Conservation (phyloP, 2,888 invertebrate genomes). For the Germaria angustata region DNA sequence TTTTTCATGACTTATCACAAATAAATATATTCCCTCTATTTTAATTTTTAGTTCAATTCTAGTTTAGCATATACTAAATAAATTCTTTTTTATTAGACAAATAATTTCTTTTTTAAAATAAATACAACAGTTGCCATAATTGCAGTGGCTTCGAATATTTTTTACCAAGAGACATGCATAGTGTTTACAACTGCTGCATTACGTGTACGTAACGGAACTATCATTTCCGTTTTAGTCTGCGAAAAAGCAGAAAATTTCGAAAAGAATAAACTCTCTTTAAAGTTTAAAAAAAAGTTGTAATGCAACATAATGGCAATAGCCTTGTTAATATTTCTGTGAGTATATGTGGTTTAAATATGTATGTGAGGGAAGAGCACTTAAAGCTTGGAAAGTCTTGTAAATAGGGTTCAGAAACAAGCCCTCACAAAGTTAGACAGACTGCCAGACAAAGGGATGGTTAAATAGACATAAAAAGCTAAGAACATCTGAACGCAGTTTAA, state of each 20-base stretch:
- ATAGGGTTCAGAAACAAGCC: neutral
- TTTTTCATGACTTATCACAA: too few species aligned
- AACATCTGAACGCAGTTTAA: neutral
- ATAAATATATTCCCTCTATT: too few species aligned
- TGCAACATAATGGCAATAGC: neutral
- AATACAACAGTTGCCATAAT: constrained; percentile 18
- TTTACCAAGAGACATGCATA: constrained; percentile 43
- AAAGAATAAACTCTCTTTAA: constrained; percentile 17
- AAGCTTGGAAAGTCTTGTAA: constrained; percentile 9
- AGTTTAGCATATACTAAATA: constrained; percentile 3
- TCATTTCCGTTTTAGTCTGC: constrained; percentile 78
- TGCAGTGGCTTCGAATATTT: neutral
- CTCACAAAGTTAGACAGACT: constrained; percentile 3
- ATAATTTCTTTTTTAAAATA: constrained; percentile 30
- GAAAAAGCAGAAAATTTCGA: constrained; percentile 43
- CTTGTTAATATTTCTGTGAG: neutral
- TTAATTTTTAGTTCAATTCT: neutral
- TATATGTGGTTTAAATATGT: neutral
- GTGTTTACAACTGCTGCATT: constrained; percentile 56
- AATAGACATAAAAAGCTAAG: neutral
- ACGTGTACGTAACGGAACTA: constrained; percentile 74
- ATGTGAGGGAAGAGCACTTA: neutral
- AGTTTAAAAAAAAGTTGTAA: constrained; percentile 2
- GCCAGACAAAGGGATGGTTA: constrained; percentile 1
- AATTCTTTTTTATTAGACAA: neutral